These are phyloP conservation scores for Umimayanthus kanabou DNA, from an alignment of 92 coral and sea anemone genomes.

Conservation along the genomic window DNA sequence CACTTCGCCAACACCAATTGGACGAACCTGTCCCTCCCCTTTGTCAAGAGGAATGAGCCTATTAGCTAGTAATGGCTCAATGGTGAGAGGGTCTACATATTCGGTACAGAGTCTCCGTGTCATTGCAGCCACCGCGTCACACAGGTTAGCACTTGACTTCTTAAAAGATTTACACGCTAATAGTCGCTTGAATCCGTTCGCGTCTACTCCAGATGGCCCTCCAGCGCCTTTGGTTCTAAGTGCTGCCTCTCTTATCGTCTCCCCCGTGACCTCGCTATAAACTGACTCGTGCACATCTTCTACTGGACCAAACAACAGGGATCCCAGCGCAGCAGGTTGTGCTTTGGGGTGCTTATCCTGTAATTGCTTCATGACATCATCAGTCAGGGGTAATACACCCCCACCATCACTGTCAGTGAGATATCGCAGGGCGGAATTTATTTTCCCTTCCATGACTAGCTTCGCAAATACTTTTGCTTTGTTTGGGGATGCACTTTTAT, in stretches of 20 bases:
- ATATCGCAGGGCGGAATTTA: too few relatives aligned
- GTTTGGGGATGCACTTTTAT: too few relatives aligned
- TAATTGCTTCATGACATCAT: conserved; percentile 38
- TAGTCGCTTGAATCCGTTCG: conserved; percentile 24
- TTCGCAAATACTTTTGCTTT: too few relatives aligned
- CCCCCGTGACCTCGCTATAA: conserved; percentile 20
- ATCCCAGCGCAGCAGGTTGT: conserved; percentile 23
- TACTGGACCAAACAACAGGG: conserved; percentile 45
- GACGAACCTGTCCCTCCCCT: too few relatives aligned
- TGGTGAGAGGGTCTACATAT: too few relatives aligned
- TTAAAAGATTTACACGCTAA: conserved; percentile 6
- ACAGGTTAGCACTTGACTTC: conserved; percentile 27
- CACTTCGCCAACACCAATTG: too few relatives aligned
- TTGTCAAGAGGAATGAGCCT: too few relatives aligned
- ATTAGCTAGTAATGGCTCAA: too few relatives aligned
- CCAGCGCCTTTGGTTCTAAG: conserved; percentile 33
- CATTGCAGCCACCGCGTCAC: neutral
- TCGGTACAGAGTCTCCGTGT: too few relatives aligned
- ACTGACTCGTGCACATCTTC: conserved; percentile 38
- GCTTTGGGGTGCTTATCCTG: conserved; percentile 38
- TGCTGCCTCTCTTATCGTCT: neutral
- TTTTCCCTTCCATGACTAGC: too few relatives aligned
- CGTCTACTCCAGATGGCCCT: conserved; percentile 4
- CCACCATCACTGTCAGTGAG: too few relatives aligned
- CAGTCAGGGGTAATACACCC: too few relatives aligned